Conservation (phyloP, 2,888 invertebrate genomes). For the Disparrhopalites patrizii region DNA sequence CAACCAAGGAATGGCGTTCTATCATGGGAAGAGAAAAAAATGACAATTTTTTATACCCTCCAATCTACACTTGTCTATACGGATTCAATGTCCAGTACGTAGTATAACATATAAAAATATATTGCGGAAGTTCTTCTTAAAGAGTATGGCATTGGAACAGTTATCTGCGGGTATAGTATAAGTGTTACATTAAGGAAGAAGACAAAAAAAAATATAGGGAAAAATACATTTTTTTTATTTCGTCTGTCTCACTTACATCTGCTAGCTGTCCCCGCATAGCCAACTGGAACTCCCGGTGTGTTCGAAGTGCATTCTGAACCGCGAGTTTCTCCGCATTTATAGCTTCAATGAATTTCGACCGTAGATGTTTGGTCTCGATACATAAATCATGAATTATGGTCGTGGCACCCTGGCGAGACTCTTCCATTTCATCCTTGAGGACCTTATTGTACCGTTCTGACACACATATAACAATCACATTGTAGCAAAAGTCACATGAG, state of each 20-base stretch:
- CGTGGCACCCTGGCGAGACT: conserved; percentile 30
- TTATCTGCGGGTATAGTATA: neutral
- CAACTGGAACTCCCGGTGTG: conserved; percentile 45
- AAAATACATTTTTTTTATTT: too few relatives aligned
- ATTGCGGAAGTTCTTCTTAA: too few relatives aligned
- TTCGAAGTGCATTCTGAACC: conserved; percentile 45
- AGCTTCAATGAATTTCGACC: conserved; percentile 40
- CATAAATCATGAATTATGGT: conserved; percentile 40
- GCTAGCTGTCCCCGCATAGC: conserved; percentile 40
- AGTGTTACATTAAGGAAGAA: neutral
- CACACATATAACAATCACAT: too few relatives aligned
- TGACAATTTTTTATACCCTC: neutral
- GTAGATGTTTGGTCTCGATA: conserved; percentile 40
- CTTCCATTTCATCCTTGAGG: conserved; percentile 42
- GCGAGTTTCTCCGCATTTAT: conserved; percentile 42
- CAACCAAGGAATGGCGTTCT: conserved; percentile 44
- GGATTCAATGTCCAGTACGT: too few relatives aligned
- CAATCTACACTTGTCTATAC: too few relatives aligned
- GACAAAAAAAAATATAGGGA: too few relatives aligned
- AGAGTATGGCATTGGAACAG: neutral
- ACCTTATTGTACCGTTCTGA: conserved; percentile 44
- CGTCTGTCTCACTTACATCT: conserved; percentile 20
- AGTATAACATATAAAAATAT: too few relatives aligned
- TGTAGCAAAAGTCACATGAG: too few relatives aligned
- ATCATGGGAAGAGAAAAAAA: neutral